Evolutionary conservation across 2,797 vertebrate species (phyloP), one percentile per base, ranked within the genome.

Genomic region (Coluber constrictor): DNA sequence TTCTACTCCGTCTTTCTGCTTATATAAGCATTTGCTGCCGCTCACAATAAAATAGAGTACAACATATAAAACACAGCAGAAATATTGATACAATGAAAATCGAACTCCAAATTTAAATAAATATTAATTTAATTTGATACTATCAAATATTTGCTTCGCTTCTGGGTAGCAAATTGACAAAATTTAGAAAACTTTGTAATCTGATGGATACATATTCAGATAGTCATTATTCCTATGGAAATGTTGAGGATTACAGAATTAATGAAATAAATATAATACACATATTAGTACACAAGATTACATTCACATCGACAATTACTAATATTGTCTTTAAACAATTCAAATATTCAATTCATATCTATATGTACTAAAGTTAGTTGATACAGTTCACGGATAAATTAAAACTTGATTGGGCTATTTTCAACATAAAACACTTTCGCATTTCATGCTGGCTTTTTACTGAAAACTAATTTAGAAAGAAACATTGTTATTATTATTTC

Each of bases 361-460:
- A 47, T 74, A 57, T 88, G 32, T 23, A 89, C 87, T 32, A 90
- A 90, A 61, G n/a, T 25, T 66, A n/a, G 29, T 88, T 7, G 15
- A 79, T 88, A 55, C 86, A 92, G 18, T 29, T 43, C 66, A 90
- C 51, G 15, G 27, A 20, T 86, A 9, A 90, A 18, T 63, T 61
- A 86, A 23, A 66, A 15, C 5, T 32, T 59, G 55, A 56, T 51
- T 55, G 43, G 74, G 15, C 9, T 74, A 87, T 90, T 87, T 74
- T 87, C 61, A 13, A 56, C 55, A 92, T 56, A 88, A 93, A 86
- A 90, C 11, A 83, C 79, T 25, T 92, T 93, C 92, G 83, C 74
- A 83, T 32, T 86, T 90, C 87, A 83, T 25, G 3, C 91, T 89
- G 7, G 7, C 90, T 88, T 94, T 95, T 92, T 93, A 54, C 8